Evolutionary conservation across 2,113 vertebrate genomes (phyloP).

Genomic region (Girardinichthys multiradiatus): DNA sequence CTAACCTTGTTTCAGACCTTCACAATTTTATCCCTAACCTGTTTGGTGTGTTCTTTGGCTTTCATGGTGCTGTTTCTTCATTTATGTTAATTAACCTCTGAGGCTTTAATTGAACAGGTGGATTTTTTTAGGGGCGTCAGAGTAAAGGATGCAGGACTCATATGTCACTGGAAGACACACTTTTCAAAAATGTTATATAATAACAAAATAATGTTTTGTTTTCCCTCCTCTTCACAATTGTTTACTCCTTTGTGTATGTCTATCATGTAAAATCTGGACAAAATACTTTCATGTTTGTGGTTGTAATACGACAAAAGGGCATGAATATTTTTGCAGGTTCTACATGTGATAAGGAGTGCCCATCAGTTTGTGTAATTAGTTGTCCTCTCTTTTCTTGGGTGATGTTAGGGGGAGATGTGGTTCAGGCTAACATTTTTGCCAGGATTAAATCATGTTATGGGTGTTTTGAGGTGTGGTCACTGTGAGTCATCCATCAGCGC

Average conservation of each 20-base stretch:
- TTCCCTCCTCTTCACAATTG: neutral
- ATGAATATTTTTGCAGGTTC: neutral
- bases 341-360: neutral
- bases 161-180: neutral
- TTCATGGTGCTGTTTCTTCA: neutral
- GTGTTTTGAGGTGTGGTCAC: slow-evolving; percentile 64
- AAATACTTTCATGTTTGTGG: neutral
- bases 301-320: neutral
- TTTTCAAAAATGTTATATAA: neutral
- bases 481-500: slow-evolving; percentile 71
- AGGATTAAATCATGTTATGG: slow-evolving; percentile 63
- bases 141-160: neutral
- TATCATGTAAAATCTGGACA: neutral
- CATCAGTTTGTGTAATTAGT: neutral
- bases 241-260: neutral
- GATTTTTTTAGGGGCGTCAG: neutral
- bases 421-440: slow-evolving; percentile 44
- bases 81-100: neutral
- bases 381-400: slow-evolving; percentile 7
- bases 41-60: too few relatives aligned
- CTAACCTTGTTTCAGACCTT: neutral
- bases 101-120: neutral
- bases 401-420: slow-evolving; percentile 42
- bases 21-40: too few relatives aligned
- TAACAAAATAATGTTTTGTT: neutral